Evolutionary conservation across 2,797 vertebrate genomes (phyloP).

Genomic region (Esox lucius): DNA sequence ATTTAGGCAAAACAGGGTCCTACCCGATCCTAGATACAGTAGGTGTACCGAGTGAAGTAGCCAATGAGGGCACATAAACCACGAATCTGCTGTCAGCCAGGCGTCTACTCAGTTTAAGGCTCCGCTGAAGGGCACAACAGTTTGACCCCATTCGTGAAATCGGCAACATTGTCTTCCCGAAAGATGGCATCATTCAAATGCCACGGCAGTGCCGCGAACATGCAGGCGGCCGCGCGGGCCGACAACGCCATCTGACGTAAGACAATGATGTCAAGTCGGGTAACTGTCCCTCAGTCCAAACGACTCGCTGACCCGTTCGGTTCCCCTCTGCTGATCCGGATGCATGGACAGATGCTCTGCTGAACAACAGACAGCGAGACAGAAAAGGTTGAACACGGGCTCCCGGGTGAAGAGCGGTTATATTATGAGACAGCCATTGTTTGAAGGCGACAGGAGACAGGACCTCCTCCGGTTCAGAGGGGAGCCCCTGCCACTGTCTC

Average conservation of each 20-base stretch:
- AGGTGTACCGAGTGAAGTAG: no score
- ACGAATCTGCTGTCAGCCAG: slow-evolving; percentile 19
- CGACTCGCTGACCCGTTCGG: slow-evolving; percentile 16
- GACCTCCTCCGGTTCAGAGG: not conserved
- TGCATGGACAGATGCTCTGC: slow-evolving; percentile 41
- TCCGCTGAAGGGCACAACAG: not conserved
- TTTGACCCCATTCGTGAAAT: not conserved
- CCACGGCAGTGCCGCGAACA: not conserved
- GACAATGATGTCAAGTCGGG: not conserved
- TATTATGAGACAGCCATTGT: slow-evolving; percentile 32
- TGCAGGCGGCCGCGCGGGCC: not conserved
- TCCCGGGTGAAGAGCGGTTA: slow-evolving; percentile 45
- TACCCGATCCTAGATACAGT: no score
- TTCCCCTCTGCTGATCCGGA: slow-evolving; percentile 23
- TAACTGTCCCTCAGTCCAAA: not conserved
- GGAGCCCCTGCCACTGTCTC: slow-evolving; percentile 34
- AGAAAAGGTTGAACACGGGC: slow-evolving; percentile 6
- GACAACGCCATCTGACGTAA: not conserved
- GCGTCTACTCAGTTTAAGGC: not conserved
- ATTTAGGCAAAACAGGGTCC: no score
- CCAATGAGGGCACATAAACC: slow-evolving; percentile 30
- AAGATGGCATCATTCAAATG: not conserved
- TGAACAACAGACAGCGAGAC: slow-evolving; percentile 25
- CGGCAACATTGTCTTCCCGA: not conserved
- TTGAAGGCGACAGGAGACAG: slow-evolving; percentile 24